Evolutionary conservation across 2,113 vertebrate species (phyloP).

Genomic region (Ceyx melanurus): DNA sequence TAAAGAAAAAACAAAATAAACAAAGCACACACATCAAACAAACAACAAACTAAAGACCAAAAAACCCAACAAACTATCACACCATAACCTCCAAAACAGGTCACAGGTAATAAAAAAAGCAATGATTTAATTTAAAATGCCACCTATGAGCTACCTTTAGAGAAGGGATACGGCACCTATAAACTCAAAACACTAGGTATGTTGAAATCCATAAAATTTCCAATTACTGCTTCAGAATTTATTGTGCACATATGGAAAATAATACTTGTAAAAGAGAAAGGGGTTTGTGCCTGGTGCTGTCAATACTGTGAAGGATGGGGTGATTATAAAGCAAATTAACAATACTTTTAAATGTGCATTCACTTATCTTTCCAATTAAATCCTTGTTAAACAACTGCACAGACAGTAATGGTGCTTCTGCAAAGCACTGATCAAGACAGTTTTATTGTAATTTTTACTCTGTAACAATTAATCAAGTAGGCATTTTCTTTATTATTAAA

Average conservation of each 20-base stretch:
- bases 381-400: slow-evolving; percentile 90
- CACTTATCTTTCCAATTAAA: slow-evolving; percentile 93
- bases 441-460: slow-evolving; percentile 89
- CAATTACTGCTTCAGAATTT: slow-evolving; percentile 83
- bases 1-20: background rate
- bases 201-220: slow-evolving; percentile 82
- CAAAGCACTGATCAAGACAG: slow-evolving; percentile 87
- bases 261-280: slow-evolving; percentile 87
- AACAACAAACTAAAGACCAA: background rate
- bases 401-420: slow-evolving; percentile 87
- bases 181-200: slow-evolving; percentile 74
- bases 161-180: slow-evolving; percentile 65
- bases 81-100: background rate
- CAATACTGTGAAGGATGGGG: slow-evolving; percentile 90
- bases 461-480: slow-evolving; percentile 87
- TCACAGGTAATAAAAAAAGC: background rate
- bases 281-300: slow-evolving; percentile 84
- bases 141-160: slow-evolving; percentile 66
- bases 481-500: slow-evolving; percentile 87
- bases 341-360: slow-evolving; percentile 92
- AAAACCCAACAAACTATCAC: background rate
- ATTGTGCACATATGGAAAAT: slow-evolving; percentile 88
- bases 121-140: background rate
- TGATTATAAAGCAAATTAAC: slow-evolving; percentile 91
- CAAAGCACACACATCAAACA: background rate